Conservation (phyloP, 2,797 vertebrate genomes). For the Pempheris klunzingeri region DNA sequence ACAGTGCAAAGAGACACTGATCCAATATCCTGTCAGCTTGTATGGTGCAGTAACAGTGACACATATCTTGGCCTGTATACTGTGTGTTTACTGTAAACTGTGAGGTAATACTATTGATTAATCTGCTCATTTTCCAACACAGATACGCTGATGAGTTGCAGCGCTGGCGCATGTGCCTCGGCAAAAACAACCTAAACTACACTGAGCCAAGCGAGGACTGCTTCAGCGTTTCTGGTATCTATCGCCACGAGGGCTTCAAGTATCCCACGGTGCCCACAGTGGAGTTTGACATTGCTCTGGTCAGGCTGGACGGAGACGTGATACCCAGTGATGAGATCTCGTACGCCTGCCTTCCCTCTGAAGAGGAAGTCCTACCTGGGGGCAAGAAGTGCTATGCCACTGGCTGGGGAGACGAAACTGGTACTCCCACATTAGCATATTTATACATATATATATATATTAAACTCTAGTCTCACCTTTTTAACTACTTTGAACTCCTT, state of each 20-base stretch:
- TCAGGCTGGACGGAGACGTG: constrained; percentile 81
- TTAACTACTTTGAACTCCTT: not conserved
- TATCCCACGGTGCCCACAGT: constrained; percentile 85
- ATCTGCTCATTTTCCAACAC: constrained; percentile 22
- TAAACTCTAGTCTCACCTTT: not conserved
- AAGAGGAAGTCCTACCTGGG: constrained; percentile 76
- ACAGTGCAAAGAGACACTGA: not conserved
- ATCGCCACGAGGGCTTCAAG: constrained; percentile 84
- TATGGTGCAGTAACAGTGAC: not conserved
- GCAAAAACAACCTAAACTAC: constrained; percentile 87
- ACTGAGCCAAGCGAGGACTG: constrained; percentile 79
- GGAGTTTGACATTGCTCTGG: constrained; percentile 87
- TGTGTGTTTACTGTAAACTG: not conserved
- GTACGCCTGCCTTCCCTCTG: constrained; percentile 83
- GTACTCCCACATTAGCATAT: constrained; percentile 54
- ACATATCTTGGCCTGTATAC: not conserved
- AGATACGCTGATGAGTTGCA: constrained; percentile 87
- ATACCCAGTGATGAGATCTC: constrained; percentile 71
- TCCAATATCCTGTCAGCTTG: not conserved
- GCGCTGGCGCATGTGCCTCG: constrained; percentile 87
- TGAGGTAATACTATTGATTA: constrained; percentile 15
- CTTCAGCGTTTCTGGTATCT: constrained; percentile 79
- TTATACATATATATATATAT: not conserved
- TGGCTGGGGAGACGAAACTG: constrained; percentile 88
- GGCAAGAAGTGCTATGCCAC: constrained; percentile 84